A percentile compares a stretch with the other conserved stretches of the same genome.
Evolutionary conservation across 2,113 vertebrate species (phyloP).

Genomic region (Dicentrarchus labrax): DNA sequence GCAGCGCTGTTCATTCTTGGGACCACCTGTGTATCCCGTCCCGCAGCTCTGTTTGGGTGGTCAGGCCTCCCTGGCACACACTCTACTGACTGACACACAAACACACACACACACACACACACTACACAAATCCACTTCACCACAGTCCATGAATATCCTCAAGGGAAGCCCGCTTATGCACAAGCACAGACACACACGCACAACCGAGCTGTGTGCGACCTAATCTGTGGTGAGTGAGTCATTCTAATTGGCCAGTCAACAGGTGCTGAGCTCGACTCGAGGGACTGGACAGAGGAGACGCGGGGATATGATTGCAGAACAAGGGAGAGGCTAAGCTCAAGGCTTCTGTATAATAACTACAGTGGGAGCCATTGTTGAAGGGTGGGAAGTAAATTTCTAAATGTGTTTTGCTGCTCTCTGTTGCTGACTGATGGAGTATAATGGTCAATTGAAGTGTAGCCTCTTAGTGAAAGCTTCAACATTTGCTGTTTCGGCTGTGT

Average conservation of each 20-base stretch:
- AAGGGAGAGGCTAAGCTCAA: conserved; percentile 57
- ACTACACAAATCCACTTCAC: conserved; percentile 46
- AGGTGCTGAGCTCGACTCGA: conserved; percentile 66
- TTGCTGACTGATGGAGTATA: conserved; percentile 13
- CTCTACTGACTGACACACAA: background rate
- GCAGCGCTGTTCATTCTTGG: conserved; percentile 56
- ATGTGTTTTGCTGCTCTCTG: conserved; percentile 3
- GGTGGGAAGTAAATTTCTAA: conserved; percentile 42
- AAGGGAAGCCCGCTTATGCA: conserved; percentile 44
- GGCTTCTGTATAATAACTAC: conserved; percentile 69
- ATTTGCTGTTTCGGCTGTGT: background rate
- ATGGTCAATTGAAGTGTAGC: background rate
- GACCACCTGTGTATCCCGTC: conserved; percentile 72
- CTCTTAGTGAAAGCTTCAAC: background rate
- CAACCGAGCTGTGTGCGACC: conserved; percentile 45
- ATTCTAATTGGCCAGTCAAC: conserved; percentile 81
- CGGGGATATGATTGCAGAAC: conserved; percentile 60
- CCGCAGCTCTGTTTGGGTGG: conserved; percentile 73
- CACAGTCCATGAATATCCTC: conserved; percentile 54
- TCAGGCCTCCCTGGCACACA: conserved; percentile 48
- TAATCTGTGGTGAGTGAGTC: conserved; percentile 76
- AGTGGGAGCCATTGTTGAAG: conserved; percentile 57
- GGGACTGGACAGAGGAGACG: conserved; percentile 55
- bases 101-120: conserved; percentile 14
- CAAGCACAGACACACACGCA: conserved; percentile 21